These are phyloP conservation scores for Cercopithecus mitis DNA, from an alignment of 2,797 vertebrate species.

Conservation along the genomic window DNA sequence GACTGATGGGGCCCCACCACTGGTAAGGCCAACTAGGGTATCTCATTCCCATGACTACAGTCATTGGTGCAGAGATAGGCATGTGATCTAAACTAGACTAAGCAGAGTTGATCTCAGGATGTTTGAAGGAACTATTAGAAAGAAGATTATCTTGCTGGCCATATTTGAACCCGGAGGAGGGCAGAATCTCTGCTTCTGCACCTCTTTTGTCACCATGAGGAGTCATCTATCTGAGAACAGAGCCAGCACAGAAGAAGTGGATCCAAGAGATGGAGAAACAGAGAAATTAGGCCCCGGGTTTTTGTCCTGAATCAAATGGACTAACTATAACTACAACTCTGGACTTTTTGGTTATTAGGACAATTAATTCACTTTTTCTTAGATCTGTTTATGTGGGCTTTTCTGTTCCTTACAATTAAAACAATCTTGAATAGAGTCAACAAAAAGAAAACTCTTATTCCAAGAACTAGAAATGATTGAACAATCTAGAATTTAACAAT, in stretches of 20 bases:
- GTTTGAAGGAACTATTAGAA: background rate
- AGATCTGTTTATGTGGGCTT: background rate
- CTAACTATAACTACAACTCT: background rate
- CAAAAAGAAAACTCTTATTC: background rate
- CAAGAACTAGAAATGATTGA: slow-evolving; percentile 29
- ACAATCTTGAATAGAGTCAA: background rate
- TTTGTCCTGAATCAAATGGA: background rate
- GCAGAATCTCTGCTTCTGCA: background rate
- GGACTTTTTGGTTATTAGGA: background rate
- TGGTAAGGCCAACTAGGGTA: background rate
- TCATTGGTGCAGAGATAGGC: background rate
- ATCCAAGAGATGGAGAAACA: background rate
- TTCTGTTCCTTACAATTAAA: background rate
- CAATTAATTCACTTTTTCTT: background rate
- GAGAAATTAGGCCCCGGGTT: background rate
- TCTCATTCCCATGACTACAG: background rate
- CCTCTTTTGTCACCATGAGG: background rate
- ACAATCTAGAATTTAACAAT: background rate
- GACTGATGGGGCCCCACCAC: background rate
- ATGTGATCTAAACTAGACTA: background rate
- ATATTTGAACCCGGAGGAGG: background rate
- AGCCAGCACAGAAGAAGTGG: background rate
- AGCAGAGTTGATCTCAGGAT: background rate
- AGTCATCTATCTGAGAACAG: background rate
- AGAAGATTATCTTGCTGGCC: background rate